phyloP scores from a whole-genome alignment of 1,140 invertebrate genomes.

The Dysdera silvatica region DNA sequence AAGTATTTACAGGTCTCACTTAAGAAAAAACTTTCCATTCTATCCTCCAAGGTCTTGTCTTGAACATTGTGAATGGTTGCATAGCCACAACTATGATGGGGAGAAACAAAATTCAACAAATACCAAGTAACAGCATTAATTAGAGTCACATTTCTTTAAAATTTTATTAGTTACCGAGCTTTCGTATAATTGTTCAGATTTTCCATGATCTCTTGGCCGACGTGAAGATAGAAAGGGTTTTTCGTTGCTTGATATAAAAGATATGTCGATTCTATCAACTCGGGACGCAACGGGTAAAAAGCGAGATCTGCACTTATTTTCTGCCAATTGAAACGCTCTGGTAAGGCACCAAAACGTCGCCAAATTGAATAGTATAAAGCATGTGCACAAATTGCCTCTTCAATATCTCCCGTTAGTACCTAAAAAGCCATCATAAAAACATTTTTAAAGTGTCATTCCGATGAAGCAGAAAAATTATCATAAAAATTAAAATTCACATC shows the following conservation, averaged over 20 bases:
- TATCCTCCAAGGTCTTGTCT: constrained; percentile 88
- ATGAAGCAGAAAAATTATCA: constrained; percentile 4
- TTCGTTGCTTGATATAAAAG: constrained; percentile 61
- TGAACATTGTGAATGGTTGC: constrained; percentile 69
- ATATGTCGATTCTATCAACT: constrained; percentile 62
- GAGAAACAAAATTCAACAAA: constrained; percentile 6
- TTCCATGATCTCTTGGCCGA: constrained; percentile 56
- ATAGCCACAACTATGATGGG: constrained; percentile 53
- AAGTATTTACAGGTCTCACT: constrained; percentile 98
- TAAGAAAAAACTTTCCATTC: constrained; percentile 99
- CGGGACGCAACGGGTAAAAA: constrained; percentile 61
- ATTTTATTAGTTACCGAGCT: constrained; percentile 43
- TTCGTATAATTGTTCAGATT: constrained; percentile 55
- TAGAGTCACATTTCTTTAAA: not conserved
- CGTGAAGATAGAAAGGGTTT: constrained; percentile 64
- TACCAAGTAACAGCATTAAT: not conserved
- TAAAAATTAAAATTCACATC: constrained; percentile 9
- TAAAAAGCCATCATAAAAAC: constrained; percentile 36
- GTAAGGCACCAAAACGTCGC: constrained; percentile 56
- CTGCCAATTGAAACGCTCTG: constrained; percentile 63
- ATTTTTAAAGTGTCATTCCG: not conserved
- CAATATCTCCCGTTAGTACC: constrained; percentile 60
- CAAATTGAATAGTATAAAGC: constrained; percentile 60
- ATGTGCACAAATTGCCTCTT: constrained; percentile 63
- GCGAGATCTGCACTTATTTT: constrained; percentile 53